Percentiles rank a stretch among this genome's conserved stretches.
Evolutionary conservation across 1,140 invertebrate species (phyloP).

Genomic region (Telenomus remus): DNA sequence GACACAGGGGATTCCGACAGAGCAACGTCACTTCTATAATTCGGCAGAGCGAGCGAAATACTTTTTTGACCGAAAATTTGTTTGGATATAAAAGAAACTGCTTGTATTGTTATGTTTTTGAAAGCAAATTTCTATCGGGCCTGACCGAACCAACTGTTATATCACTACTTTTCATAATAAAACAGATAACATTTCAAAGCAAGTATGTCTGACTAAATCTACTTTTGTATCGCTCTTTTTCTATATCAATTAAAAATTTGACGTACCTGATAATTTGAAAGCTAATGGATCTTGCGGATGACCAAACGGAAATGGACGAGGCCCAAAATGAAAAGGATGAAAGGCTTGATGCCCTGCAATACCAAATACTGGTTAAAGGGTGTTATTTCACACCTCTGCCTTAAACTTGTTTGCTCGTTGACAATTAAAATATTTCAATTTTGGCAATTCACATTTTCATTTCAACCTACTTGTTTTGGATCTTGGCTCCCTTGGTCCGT

Average conservation of each 20-base stretch:
- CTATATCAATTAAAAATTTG: background rate
- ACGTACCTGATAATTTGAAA: slow-evolving; percentile 89
- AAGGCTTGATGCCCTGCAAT: slow-evolving; percentile 85
- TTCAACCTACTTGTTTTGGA: slow-evolving; percentile 96
- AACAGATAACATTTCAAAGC: no score
- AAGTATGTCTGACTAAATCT: no score
- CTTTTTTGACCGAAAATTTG: no score
- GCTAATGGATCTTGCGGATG: slow-evolving; percentile 86
- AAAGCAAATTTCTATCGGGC: no score
- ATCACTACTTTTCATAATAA: no score
- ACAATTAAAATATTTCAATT: no score
- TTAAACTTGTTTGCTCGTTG: no score
- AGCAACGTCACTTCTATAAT: no score
- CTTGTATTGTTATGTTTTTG: no score
- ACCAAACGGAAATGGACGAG: slow-evolving; percentile 85
- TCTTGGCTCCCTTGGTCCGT: slow-evolving; percentile 93
- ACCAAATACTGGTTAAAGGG: slow-evolving; percentile 60
- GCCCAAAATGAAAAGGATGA: slow-evolving; percentile 90
- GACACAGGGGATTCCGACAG: slow-evolving; percentile 37
- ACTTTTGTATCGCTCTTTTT: background rate
- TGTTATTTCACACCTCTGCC: slow-evolving; percentile 51
- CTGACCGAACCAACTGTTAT: no score
- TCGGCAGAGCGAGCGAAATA: no score
- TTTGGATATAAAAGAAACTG: no score
- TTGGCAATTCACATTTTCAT: background rate